These are phyloP conservation scores for Heliothis peltigera DNA, from an alignment of 2,888 invertebrate genomes.

Conservation along the genomic window DNA sequence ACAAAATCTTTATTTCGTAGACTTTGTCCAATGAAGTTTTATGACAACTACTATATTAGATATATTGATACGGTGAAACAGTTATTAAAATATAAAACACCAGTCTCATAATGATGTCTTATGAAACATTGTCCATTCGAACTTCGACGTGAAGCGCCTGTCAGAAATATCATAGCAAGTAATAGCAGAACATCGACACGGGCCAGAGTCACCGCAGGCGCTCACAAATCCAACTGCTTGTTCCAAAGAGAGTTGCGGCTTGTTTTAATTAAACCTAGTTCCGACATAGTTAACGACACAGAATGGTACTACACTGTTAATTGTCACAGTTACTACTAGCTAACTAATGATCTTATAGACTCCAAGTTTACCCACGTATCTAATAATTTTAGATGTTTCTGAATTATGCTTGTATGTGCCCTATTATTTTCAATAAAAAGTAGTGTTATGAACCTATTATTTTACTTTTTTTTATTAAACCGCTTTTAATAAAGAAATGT, in stretches of 20 bases:
- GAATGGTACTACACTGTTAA: slow-evolving; percentile 26
- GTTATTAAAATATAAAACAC: no score
- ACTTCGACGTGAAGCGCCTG: slow-evolving; percentile 40
- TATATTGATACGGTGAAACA: no score
- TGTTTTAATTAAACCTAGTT: slow-evolving; percentile 49
- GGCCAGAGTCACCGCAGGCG: slow-evolving; percentile 51
- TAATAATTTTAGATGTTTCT: no score
- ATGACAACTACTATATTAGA: no score
- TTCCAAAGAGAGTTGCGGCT: slow-evolving; percentile 14
- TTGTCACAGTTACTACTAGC: not conserved
- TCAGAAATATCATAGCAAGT: slow-evolving; percentile 51
- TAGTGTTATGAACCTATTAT: no score
- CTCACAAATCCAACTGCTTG: slow-evolving; percentile 24
- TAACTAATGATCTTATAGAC: not conserved
- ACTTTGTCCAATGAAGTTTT: no score
- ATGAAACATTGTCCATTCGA: slow-evolving; percentile 1
- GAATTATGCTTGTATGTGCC: no score
- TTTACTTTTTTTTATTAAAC: no score
- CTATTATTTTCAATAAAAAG: no score
- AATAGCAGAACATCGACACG: slow-evolving; percentile 21
- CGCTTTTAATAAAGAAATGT: no score
- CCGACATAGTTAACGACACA: slow-evolving; percentile 14
- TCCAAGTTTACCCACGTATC: not conserved
- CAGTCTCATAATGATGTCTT: not conserved
- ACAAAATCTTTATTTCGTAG: slow-evolving; percentile 31